Percentiles rank a stretch among this genome's conserved stretches.
Conservation (phyloP, 1,140 invertebrate genomes). For the Octopus bimaculoides region DNA sequence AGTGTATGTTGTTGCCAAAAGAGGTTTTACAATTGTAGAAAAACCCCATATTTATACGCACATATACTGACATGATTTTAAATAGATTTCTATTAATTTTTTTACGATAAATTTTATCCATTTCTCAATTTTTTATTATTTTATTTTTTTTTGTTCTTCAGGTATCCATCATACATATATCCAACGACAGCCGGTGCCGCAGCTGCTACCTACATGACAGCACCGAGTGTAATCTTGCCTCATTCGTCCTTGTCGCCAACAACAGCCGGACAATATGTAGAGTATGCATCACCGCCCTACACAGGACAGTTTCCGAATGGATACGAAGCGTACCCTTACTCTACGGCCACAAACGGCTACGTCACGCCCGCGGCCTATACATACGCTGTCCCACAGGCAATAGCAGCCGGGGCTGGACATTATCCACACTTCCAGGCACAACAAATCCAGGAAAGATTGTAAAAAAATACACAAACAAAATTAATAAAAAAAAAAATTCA, state of each 20-base stretch:
- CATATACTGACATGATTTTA: too few relatives aligned
- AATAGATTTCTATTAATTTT: too few relatives aligned
- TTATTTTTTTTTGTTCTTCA: constrained; percentile 27
- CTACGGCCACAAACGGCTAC: constrained; percentile 27
- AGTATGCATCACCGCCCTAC: constrained; percentile 38
- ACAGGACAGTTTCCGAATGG: constrained; percentile 28
- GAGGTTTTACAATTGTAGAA: too few relatives aligned
- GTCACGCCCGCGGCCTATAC: constrained; percentile 38
- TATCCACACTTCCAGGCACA: constrained; percentile 40
- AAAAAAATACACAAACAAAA: constrained; percentile 17
- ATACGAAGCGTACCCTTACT: constrained; percentile 36
- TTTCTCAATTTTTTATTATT: background rate
- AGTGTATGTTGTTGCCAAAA: too few relatives aligned
- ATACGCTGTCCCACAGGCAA: constrained; percentile 36
- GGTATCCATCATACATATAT: constrained; percentile 41
- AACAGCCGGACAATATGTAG: constrained; percentile 30
- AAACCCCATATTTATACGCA: too few relatives aligned
- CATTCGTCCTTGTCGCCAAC: constrained; percentile 39
- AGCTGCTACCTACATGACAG: constrained; percentile 23
- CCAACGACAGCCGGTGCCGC: constrained; percentile 30
- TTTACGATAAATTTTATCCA: too few relatives aligned
- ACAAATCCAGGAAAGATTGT: constrained; percentile 44
- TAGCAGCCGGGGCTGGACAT: constrained; percentile 31
- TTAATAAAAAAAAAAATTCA: too few relatives aligned
- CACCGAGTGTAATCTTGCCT: constrained; percentile 28